Evolutionary conservation across 2,797 vertebrate genomes (phyloP), one percentile per base, ranked within the genome.

Genomic region (Characodon lateralis): DNA sequence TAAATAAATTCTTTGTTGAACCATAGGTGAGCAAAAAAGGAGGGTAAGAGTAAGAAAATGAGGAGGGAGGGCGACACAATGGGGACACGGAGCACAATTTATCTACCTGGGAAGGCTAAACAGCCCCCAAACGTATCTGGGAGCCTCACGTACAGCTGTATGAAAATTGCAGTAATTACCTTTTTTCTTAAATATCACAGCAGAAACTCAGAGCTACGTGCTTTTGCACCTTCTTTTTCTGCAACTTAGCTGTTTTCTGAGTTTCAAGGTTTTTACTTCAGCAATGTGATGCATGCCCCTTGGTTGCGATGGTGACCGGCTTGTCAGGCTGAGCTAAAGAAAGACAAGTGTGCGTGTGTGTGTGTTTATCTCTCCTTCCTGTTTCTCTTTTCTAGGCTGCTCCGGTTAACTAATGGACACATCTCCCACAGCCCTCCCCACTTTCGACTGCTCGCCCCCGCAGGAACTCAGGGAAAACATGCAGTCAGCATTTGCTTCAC

Each of bases 221-320:
- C 24, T 66, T 41, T 35, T 66, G 63, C 6, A 66, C 14, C 5
- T n/a, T 65, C 59, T 66, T 24, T n/a, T n/a, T 22, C 16, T n/a
- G 53, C 69, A 82, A 82, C 77, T 86, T 84, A 82, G 76, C 85
- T 77, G 79, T 85, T 83, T 84, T 85, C 53, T 77, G 9, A 28
- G n/a, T 69, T 76, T 72, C 78, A n/a, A 78, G 78, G 73, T 85
- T 89, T 53, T 83, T 72, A 56, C 72, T 58, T 84, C 77, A 82
- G 77, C n/a, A n/a, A 72, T 50, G 35, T 70, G 76, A 35, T 86
- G 86, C 88, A 87, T 91, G 87, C 82, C 46, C 50, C 80, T 86
- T 4, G 66, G 95, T 95, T 94, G 90, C 93, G 83, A 96, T 94
- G 89, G 92, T 26, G 79, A 95, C 80, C 20, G 55, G 87, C 73